Conservation (phyloP, 1,140 invertebrate genomes). For the Orius insidiosus region DNA sequence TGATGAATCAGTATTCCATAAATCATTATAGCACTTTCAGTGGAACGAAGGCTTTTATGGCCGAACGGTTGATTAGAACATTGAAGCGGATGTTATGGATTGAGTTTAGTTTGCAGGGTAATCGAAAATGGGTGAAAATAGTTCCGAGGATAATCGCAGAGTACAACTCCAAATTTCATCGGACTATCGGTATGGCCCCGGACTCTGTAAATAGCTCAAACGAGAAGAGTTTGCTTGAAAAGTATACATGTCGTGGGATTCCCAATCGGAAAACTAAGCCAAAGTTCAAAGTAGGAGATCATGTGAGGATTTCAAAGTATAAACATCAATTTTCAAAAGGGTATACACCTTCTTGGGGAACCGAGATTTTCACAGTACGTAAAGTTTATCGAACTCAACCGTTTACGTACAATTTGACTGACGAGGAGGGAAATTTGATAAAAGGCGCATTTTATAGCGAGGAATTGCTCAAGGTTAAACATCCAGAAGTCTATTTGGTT, state of each 20-base stretch:
- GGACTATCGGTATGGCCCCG: constrained; percentile 4
- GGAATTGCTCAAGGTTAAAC: constrained; percentile 15
- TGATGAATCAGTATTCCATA: background rate
- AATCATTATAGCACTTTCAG: constrained; percentile 1
- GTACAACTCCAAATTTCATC: constrained; percentile 6
- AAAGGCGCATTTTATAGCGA: constrained; percentile 12
- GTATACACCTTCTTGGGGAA: too few species aligned
- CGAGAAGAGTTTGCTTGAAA: background rate
- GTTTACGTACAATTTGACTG: constrained; percentile 9
- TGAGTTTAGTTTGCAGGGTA: background rate
- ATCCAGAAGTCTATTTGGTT: constrained; percentile 23
- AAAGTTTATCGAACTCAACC: background rate
- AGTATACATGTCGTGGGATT: background rate
- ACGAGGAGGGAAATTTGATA: constrained; percentile 6
- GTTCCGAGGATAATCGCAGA: background rate
- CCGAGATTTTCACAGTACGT: too few species aligned
- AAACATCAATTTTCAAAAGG: too few species aligned
- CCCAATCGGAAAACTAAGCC: background rate
- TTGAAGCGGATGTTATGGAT: background rate
- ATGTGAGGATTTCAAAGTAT: too few species aligned
- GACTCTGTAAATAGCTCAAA: background rate
- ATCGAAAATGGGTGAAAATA: constrained; percentile 1
- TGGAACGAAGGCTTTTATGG: background rate
- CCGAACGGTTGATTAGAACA: background rate
- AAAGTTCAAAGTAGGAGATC: constrained; percentile 7